Base-by-base conservation (phyloP, 2,797 vertebrate species). In the Esox lucius region DNA sequence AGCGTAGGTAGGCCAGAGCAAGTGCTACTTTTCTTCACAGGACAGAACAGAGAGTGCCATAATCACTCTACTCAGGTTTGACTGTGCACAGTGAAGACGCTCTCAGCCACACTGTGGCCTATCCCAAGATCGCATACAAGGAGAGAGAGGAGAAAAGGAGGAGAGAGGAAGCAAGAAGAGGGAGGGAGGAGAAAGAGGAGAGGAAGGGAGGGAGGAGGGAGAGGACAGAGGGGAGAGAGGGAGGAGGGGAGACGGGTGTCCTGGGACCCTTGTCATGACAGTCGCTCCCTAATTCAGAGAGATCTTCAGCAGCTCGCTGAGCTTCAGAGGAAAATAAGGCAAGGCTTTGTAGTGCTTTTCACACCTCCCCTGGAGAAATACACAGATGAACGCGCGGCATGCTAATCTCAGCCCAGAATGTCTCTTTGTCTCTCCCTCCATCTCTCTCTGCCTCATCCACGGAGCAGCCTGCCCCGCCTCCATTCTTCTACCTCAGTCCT, bases 311-410 rank as follows among this genome's bases (percentile, higher is more conserved):
- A 61, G 79, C 85, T 83, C 24, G 16, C 1, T n/a, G 72, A 75
- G 75, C 79, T 42, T 75, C 83, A 77, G 84, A 73, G 79, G 75
- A 80, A 81, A 81, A 85, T 83, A 75, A 82, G 83, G 84, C 72
- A 71, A 83, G 82, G 75, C 86, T 91, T 87, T 91, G 88, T 89
- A 90, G 88, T 86, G 74, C 33, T 0, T 73, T 13, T 39, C 12
- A 0, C 75, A 74, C 68, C 81, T 61, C 74, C 74, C 74, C 83
- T 71, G 22, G 68, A 80, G 90, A 89, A 81, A 84, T 84, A 84
- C 79, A 86, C 85, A 85, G 78, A 85, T 80, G 81, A 79, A 75
- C 79, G 68, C 79, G 82, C 83, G 82, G 81, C 86, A 71, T 42
- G 42, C 82, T 89, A 87, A 78, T 78, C 87, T 88, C 84, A 85